Conservation (phyloP, 2,113 vertebrate genomes). For the Emydocephalus ijimae region DNA sequence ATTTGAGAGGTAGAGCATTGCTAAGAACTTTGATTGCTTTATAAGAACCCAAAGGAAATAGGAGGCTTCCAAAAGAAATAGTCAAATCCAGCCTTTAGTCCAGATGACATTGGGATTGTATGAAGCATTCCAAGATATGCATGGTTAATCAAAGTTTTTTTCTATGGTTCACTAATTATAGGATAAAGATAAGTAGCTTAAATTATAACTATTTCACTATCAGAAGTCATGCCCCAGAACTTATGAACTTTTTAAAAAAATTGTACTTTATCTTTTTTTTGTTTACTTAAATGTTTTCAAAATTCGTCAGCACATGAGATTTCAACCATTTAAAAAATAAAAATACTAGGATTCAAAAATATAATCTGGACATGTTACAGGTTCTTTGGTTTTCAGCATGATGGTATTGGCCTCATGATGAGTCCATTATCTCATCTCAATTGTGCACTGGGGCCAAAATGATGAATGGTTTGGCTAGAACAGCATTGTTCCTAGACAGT, state of each 20-base stretch:
- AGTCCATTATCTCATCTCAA: neutral
- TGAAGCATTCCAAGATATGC: neutral
- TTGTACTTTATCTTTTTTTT: no score
- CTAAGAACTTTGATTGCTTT: conserved; percentile 34
- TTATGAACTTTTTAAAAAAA: neutral
- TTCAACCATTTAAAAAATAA: neutral
- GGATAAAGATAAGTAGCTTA: neutral
- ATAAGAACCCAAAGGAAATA: conserved; percentile 25
- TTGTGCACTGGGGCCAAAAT: neutral
- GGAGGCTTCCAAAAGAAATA: conserved; percentile 31
- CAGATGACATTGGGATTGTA: conserved; percentile 23
- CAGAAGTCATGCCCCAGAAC: neutral
- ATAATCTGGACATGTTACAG: neutral
- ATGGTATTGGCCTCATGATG: neutral
- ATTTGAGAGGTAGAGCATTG: conserved; percentile 31
- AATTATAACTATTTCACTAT: neutral
- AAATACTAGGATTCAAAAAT: neutral
- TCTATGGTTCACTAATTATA: neutral
- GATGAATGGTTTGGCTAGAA: neutral
- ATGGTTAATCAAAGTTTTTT: conserved; percentile 26
- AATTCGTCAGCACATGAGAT: neutral
- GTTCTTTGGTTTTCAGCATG: neutral
- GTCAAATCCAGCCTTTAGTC: conserved; percentile 45
- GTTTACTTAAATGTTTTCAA: neutral
- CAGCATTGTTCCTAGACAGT: neutral